Evolutionary conservation across 2,797 vertebrate species (phyloP).

Genomic region (Spinus olivaceus): DNA sequence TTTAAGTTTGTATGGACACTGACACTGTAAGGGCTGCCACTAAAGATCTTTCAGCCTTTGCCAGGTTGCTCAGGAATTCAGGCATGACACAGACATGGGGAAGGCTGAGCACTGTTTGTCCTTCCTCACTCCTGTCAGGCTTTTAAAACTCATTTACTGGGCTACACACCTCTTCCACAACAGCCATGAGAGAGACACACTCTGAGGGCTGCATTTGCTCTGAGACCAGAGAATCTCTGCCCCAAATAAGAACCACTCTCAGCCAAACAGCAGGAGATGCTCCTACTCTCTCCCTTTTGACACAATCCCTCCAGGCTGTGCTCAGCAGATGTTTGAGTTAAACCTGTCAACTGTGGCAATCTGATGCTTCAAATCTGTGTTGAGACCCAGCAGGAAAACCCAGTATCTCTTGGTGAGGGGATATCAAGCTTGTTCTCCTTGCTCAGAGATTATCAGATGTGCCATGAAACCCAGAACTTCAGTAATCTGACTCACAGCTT

Average conservation of each 20-base stretch:
- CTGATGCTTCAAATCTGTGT: conserved; percentile 8
- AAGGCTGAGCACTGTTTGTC: background rate
- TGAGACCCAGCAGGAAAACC: background rate
- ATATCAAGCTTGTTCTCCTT: background rate
- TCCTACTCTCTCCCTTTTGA: background rate
- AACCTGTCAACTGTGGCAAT: conserved; percentile 31
- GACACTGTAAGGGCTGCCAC: background rate
- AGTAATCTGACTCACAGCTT: background rate
- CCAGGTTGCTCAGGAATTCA: background rate
- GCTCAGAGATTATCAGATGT: background rate
- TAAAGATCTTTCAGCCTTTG: background rate
- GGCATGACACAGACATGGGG: rapidly evolving
- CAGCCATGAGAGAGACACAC: background rate
- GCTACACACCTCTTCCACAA: background rate
- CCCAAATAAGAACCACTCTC: background rate
- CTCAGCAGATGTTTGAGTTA: conserved; percentile 28
- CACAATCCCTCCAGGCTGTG: background rate
- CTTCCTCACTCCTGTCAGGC: rapidly evolving
- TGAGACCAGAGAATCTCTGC: background rate
- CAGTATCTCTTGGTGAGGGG: background rate
- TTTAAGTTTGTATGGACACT: background rate
- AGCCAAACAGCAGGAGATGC: background rate
- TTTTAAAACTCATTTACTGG: background rate
- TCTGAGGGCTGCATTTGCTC: background rate
- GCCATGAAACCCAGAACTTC: background rate